Base-by-base conservation (phyloP, 2,797 vertebrate species). In the Ptychobarbus kaznakovi region DNA sequence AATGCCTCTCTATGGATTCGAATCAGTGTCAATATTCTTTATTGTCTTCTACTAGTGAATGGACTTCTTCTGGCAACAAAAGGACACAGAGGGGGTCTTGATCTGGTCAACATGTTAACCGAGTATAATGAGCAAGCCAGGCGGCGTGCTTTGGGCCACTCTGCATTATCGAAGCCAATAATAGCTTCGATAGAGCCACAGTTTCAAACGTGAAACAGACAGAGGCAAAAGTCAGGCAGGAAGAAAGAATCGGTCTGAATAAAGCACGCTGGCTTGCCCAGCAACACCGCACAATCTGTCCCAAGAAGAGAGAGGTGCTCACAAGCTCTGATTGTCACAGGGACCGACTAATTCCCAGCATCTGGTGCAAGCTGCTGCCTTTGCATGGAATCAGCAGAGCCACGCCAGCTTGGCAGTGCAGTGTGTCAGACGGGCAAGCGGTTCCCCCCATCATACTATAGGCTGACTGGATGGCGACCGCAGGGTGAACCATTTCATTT, bases 261-360 rank as follows among this genome's bases (percentile, higher is more conserved):
- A 76, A 82, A 83, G 65, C 79, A n/a, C 32, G 51, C 81, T 86
- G 86, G 84, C 81, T 81, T 80, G 68, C 66, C 38, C 69, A 76
- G 88, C 86, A 91, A 88, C 88, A 90, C 90, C 90, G 86, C 84
- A 87, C 92, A 91, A 90, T 85, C 90, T 91, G 88, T 94, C 91
- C 92, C 90, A 90, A 92, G 90, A 92, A 94, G 88, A 92, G 38
- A 87, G 90, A 91, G 88, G 90, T 85, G 90, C 88, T 90, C 89
- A 87, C 85, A 91, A 89, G 87, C 89, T 82, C 49, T 87, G 90
- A 91, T 91, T 85, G 90, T 91, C 89, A 89, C 82, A 91, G 91
- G 91, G 91, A 92, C 68, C 86, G 76, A 92, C 92, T 95, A 94
- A 95, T 93, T 95, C 93, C 93, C 91, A 92, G 94, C 94, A 95